Evolutionary conservation across 2,797 vertebrate genomes (phyloP).

Genomic region (Gobio occitaniae): DNA sequence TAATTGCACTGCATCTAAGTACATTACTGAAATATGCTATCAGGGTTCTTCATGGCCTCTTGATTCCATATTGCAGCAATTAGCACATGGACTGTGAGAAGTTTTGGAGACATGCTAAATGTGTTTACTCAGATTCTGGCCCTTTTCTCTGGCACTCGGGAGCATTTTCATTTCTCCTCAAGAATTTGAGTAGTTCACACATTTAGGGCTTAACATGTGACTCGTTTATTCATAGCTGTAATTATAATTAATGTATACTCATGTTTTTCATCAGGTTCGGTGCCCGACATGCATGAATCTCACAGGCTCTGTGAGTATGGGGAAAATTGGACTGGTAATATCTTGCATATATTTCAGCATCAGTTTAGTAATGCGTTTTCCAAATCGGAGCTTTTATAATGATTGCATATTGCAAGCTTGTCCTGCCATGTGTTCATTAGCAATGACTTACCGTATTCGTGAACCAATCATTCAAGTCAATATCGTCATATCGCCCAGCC

Average conservation of each 20-base stretch:
- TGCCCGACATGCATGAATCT: constrained; percentile 60
- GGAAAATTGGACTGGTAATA: constrained; percentile 67
- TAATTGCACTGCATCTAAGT: constrained; percentile 4
- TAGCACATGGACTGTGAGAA: constrained; percentile 33
- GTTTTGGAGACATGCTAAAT: constrained; percentile 56
- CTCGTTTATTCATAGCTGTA: constrained; percentile 56
- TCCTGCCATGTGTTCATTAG: neutral
- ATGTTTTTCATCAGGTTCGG: constrained; percentile 62
- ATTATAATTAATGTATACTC: constrained; percentile 70
- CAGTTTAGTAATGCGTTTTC: constrained; percentile 58
- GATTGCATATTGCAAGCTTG: neutral
- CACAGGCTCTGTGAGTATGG: constrained; percentile 52
- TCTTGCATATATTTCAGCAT: constrained; percentile 62
- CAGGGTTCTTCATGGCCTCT: neutral
- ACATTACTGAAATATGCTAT: neutral
- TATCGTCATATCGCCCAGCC: neutral
- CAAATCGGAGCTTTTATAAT: constrained; percentile 31
- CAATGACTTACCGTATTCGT: neutral
- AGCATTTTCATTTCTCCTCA: constrained; percentile 36
- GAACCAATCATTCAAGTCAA: neutral
- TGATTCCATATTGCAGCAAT: constrained; percentile 16
- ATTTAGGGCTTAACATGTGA: constrained; percentile 30
- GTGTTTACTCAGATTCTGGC: constrained; percentile 60
- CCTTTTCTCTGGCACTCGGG: constrained; percentile 47
- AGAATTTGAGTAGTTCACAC: neutral